A percentile compares a stretch with the other conserved stretches of the same genome.
phyloP scores from a whole-genome alignment of 2,113 vertebrate genomes.

The Antigone vipio region DNA sequence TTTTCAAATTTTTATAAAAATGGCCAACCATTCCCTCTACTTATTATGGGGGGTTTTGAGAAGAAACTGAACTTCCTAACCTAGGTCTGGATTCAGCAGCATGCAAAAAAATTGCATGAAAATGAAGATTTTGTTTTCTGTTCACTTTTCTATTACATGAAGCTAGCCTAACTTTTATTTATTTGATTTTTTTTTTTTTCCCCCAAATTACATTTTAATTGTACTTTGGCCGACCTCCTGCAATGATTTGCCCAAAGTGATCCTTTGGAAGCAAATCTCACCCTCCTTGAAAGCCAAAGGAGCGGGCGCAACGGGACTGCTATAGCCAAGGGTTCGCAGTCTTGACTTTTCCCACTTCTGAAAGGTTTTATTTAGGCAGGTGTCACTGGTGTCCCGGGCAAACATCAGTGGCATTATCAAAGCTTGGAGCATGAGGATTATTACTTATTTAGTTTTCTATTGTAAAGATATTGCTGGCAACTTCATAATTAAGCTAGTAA shows the following conservation, averaged over 20 bases:
- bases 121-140: not conserved
- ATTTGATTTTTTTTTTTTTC: not conserved
- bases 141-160: not conserved
- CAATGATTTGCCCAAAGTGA: not conserved
- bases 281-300: not conserved
- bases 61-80: not conserved
- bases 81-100: not conserved
- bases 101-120: not conserved
- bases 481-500: not conserved
- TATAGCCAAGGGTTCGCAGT: not conserved
- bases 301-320: not conserved
- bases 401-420: not conserved
- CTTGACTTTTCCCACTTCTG: not conserved
- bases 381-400: not conserved
- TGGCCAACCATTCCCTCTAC: not conserved
- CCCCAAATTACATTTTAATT: not conserved
- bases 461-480: not conserved
- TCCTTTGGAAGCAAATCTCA: not conserved
- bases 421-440: not conserved
- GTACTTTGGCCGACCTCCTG: not conserved
- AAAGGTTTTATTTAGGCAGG: conserved; percentile 5
- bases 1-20: not conserved
- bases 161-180: not conserved
- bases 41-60: not conserved
- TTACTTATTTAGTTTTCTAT: not conserved